Conservation (phyloP, 2,797 vertebrate genomes). For the Sebastes matsubarae region DNA sequence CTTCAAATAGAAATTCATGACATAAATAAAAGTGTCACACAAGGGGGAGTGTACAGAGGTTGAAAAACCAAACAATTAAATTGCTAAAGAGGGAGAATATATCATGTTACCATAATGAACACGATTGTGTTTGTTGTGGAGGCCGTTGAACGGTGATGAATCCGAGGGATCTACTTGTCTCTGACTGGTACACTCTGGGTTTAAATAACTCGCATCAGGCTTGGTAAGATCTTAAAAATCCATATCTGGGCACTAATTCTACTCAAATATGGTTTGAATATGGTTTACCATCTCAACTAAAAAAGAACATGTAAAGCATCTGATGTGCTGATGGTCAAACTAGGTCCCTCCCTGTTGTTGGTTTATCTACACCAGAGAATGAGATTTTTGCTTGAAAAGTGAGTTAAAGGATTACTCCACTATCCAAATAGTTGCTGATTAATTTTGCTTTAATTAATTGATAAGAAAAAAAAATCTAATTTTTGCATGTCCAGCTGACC, state of each 20-base stretch:
- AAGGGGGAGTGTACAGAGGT: not conserved
- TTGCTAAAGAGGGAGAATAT: not conserved
- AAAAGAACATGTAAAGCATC: not conserved
- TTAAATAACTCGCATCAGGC: not conserved
- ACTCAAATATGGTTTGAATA: not conserved
- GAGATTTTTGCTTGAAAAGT: not conserved
- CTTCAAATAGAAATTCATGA: not conserved
- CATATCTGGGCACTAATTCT: not conserved
- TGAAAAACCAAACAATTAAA: not conserved
- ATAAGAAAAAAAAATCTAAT: not conserved
- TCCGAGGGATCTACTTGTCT: not conserved
- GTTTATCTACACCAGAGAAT: not conserved
- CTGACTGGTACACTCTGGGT: not conserved
- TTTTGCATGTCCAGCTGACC: not conserved
- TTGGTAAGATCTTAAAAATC: not conserved
- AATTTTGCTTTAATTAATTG: not conserved
- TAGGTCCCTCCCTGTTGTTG: not conserved
- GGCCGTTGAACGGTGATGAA: not conserved
- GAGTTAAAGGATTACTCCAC: not conserved
- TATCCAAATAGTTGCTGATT: not conserved
- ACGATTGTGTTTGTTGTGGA: not conserved
- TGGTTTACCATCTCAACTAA: not conserved
- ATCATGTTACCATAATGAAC: not conserved
- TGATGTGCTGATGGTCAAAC: not conserved
- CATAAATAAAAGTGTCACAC: not conserved